phyloP scores from a whole-genome alignment of 2,797 vertebrate genomes.

The Enteromius trimaculatus region DNA sequence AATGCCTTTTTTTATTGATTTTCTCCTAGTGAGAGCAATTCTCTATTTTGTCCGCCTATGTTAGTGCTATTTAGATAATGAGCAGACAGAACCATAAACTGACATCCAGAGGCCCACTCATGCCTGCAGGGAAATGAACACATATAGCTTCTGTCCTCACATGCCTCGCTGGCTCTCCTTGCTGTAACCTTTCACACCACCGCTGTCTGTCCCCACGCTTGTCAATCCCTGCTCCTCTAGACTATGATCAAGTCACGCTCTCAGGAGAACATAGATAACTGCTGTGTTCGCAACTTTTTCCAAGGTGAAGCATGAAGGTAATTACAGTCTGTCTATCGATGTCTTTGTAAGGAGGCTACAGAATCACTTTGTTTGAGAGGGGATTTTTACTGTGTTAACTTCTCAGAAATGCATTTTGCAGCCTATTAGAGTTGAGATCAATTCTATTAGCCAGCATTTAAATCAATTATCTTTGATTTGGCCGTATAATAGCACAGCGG shows the following conservation, averaged over 20 bases:
- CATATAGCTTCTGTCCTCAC: constrained; percentile 53
- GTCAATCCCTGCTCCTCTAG: constrained; percentile 29
- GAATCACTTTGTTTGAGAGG: background rate
- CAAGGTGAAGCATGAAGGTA: constrained; percentile 47
- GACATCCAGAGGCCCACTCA: constrained; percentile 63
- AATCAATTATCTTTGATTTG: constrained; percentile 54
- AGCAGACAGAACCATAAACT: constrained; percentile 47
- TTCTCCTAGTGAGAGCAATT: constrained; percentile 27
- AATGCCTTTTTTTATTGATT: constrained; percentile 43
- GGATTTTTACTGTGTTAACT: background rate
- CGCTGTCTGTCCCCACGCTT: background rate
- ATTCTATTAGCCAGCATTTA: constrained; percentile 39
- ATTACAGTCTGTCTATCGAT: constrained; percentile 39
- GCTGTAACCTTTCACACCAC: constrained; percentile 42
- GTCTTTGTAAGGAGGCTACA: constrained; percentile 20
- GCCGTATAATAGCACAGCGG: constrained; percentile 41
- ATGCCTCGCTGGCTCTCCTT: constrained; percentile 35
- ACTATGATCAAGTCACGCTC: constrained; percentile 41
- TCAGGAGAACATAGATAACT: constrained; percentile 27
- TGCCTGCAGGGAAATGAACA: constrained; percentile 49
- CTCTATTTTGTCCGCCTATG: constrained; percentile 39
- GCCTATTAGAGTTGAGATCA: constrained; percentile 44
- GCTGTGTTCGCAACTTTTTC: constrained; percentile 31
- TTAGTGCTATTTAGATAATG: constrained; percentile 56
- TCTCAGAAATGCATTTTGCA: constrained; percentile 7